Base-by-base conservation (phyloP, 2,888 invertebrate genomes). In the Anticlea derivata region DNA sequence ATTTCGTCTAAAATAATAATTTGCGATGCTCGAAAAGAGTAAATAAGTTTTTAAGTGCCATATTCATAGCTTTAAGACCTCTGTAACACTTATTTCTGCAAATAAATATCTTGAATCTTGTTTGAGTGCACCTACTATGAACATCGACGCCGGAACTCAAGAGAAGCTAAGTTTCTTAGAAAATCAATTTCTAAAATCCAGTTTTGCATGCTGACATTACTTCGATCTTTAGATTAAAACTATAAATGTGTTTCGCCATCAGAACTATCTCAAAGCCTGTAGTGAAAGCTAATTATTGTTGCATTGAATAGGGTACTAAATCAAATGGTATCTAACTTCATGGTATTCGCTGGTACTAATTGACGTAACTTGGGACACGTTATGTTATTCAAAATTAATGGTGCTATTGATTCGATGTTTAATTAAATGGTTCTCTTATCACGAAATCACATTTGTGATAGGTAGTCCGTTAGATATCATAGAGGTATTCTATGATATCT, bases 241-340 rank as follows among this genome's bases (percentile, higher is more conserved):
- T 35, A 37, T 13, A 47, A 40, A 41, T 39, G 17, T 2, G 10
- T 29, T 39, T 39, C 27, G 4, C 27, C 10, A 8, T n/a, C n/a
- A n/a, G 20, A 41, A 6, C 27, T 30, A 31, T 10, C 34, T 11
- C 22, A 26, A 17, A 29, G 34, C 8, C 17, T 6, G 11, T 7
- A 41, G 43, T 27, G 47, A 52, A 48, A 52, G 52, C 47, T 48
- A 29, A 52, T 52, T 52, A 44, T 29, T 26, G 23, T 17, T 35
- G 12, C 26, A 10, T 33, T 49, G 35, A 55, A 55, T 48, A 47
- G 51, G 24, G 37, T 20, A 22, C 33, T 53, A 50, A 55, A 55
- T 52, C 54, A 54, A 49, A 31, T 5, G 39, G 5, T 38, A 26
- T 41, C 43, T 43, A 8, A 29, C 35, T 29, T 11, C 27, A 37